Evolutionary conservation across 2,888 invertebrate species (phyloP).

Genomic region (Artemia sinica): DNA sequence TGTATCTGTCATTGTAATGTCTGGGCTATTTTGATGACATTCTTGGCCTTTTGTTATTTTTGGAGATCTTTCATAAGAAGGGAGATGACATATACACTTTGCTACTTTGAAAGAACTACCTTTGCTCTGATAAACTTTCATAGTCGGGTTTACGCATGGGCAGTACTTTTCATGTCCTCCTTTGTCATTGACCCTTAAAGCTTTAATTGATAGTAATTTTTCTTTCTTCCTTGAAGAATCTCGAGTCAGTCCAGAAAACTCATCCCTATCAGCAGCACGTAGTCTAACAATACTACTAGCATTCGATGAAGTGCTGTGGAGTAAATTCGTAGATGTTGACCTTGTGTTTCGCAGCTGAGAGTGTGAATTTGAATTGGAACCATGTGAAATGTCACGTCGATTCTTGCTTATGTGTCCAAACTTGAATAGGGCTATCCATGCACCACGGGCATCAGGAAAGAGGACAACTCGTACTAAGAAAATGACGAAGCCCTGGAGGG

Average conservation of each 20-base stretch:
- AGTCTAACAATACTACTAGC: constrained; percentile 2
- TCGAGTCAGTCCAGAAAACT: not conserved
- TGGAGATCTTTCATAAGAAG: not conserved
- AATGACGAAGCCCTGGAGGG: constrained; percentile 30
- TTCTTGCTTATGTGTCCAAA: constrained; percentile 22
- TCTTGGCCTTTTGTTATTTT: not conserved
- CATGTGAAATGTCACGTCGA: not conserved
- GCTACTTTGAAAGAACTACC: not conserved
- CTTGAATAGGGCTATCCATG: constrained; percentile 24
- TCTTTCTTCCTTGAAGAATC: constrained; percentile 3
- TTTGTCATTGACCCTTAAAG: not conserved
- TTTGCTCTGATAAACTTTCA: not conserved
- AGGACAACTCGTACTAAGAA: constrained; percentile 29
- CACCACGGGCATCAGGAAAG: constrained; percentile 24
- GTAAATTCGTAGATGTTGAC: not conserved
- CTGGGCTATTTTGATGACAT: not conserved
- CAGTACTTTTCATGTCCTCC: not conserved
- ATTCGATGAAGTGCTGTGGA: not conserved
- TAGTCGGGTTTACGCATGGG: not conserved
- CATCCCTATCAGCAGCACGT: not conserved
- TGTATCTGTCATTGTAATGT: not conserved
- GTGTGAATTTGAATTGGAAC: not conserved
- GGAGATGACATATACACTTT: not conserved
- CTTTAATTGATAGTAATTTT: not conserved
- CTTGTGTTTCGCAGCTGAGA: not conserved